These are phyloP conservation scores for Mesoligia furuncula DNA, from an alignment of 2,888 invertebrate species.

Conservation along the genomic window DNA sequence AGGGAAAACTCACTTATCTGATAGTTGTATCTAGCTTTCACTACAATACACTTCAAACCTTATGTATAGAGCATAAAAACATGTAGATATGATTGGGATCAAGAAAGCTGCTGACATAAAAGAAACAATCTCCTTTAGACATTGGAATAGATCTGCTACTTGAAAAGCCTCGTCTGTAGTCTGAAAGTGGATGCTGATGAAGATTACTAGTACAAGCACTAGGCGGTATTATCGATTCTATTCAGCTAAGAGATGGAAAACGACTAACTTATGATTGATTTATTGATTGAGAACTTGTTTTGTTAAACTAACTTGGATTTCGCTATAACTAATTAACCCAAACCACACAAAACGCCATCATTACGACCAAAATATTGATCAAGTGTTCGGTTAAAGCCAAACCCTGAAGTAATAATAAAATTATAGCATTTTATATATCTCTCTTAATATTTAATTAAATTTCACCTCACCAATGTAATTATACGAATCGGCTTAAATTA, in stretches of 20 bases:
- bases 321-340: conserved; percentile 16
- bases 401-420: conserved; percentile 22
- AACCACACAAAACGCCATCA: conserved; percentile 3
- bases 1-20: conserved; percentile 31
- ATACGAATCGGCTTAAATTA: conserved; percentile 65
- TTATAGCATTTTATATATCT: conserved; percentile 41
- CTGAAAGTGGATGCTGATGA: conserved; percentile 52
- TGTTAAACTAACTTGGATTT: conserved; percentile 22
- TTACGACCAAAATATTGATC: conserved; percentile 23
- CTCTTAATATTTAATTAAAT: conserved; percentile 59
- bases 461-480: conserved; percentile 59
- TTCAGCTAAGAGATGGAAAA: conserved; percentile 35
- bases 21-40: conserved; percentile 47
- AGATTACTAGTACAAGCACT: conserved; percentile 33
- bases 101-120: conserved; percentile 45
- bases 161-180: conserved; percentile 58
- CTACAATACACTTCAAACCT: conserved; percentile 45
- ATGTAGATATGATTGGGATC: conserved; percentile 52
- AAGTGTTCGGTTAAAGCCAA: conserved; percentile 2
- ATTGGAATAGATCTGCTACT: conserved; percentile 43
- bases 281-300: conserved; percentile 29
- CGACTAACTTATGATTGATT: conserved; percentile 49
- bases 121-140: conserved; percentile 50
- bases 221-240: conserved; percentile 33
- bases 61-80: conserved; percentile 47